Evolutionary conservation across 2,888 invertebrate species (phyloP), one percentile per base, ranked within the genome.

Genomic region (Galeopsomyia nigrocyanea): DNA sequence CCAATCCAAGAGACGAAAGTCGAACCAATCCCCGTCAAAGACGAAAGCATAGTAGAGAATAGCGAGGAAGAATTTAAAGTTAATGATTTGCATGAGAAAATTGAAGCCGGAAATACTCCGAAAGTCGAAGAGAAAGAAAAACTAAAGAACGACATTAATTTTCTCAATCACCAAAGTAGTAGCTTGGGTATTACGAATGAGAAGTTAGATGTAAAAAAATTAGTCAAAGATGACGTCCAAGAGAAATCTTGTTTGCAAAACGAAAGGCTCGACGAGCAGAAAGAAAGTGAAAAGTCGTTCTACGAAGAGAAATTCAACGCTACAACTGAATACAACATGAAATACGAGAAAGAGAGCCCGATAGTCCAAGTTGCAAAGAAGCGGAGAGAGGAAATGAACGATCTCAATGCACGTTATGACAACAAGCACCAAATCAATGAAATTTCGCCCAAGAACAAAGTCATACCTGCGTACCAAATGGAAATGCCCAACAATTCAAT

Each of bases 401-500:
- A 71, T 57, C 14, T 71, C 21, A 71, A 68, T 21, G 5, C 65
- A 16, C 21, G 67, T 9, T 70, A 53, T 7, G 75, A 72, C 0
- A 49, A 26, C 14, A 72, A 72, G 16, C 72, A 69, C 10, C 69
- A 72, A 49, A 50, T 69, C n/a, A 69, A 53, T 14, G 75, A 75
- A 19, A 49, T 67, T 26, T 9, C 47, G 3, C 64, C 67, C 0
- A 72, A 62, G n/a, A 71, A 72, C 49, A 72, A 62, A 21, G 55
- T 64, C n/a, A 14, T 75, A 9, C 67, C 75, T 10, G 60, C 70
- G 3, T 72, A 67, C 31, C 69, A 72, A 51, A 64, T 75, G 61
- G 72, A 71, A 21, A 58, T 64, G 39, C 68, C 75, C 13, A 75
- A 66, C 39, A 68, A 75, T 31, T 71, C 75, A 3, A 53, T 62